Conservation (phyloP, 2,888 invertebrate genomes). For the Priocnemis perturbator region DNA sequence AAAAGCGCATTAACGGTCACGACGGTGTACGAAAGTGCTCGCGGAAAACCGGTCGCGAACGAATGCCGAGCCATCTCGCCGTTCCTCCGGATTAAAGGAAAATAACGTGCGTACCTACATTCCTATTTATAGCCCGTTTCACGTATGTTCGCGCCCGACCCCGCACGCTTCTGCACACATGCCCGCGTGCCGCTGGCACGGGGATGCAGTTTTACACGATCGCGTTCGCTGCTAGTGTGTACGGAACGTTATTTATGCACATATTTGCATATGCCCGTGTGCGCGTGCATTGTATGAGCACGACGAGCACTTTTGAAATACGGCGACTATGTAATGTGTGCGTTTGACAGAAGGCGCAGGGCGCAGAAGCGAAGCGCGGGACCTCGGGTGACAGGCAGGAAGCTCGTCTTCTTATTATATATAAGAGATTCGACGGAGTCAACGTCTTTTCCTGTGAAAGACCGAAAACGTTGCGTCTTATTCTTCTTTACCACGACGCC, state of each 20-base stretch:
- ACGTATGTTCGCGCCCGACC: slow-evolving; percentile 17
- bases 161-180: background rate
- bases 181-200: slow-evolving; percentile 9
- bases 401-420: too few relatives aligned
- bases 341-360: too few relatives aligned
- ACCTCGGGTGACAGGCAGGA: too few relatives aligned
- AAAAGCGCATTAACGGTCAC: slow-evolving; percentile 39
- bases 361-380: too few relatives aligned
- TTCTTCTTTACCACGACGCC: too few relatives aligned
- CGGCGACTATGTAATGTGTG: too few relatives aligned
- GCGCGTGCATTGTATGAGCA: too few relatives aligned
- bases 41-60: slow-evolving; percentile 45
- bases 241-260: background rate
- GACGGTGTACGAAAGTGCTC: slow-evolving; percentile 23
- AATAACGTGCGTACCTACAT: slow-evolving; percentile 37
- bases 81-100: slow-evolving; percentile 48
- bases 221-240: background rate
- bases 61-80: slow-evolving; percentile 33
- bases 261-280: too few relatives aligned
- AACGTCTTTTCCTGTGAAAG: too few relatives aligned
- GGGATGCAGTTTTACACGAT: slow-evolving; percentile 27
- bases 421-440: too few relatives aligned
- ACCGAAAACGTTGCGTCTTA: too few relatives aligned
- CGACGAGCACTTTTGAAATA: too few relatives aligned
- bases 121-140: slow-evolving; percentile 46